A percentile compares a stretch with the other conserved stretches of the same genome.
Evolutionary conservation across 2,113 vertebrate species (phyloP).

Genomic region (Nothocercus julius): DNA sequence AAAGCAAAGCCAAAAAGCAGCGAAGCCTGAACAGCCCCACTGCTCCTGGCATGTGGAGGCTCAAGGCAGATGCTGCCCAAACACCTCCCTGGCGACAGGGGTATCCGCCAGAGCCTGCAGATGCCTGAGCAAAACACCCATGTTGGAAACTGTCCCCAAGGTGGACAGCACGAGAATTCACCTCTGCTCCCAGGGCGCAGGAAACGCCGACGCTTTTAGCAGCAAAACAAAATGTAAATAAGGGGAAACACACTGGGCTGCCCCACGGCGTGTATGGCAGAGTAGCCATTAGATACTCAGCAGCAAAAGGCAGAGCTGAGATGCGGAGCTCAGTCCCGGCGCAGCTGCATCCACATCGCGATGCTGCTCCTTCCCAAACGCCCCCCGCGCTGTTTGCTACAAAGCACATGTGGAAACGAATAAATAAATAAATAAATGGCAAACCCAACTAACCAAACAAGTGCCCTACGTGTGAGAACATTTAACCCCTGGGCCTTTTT

Average conservation of each 20-base stretch:
- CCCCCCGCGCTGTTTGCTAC: not conserved
- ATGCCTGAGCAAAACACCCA: not conserved
- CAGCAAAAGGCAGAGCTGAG: not conserved
- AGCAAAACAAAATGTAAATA: not conserved
- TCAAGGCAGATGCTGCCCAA: not conserved
- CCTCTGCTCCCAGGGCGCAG: not conserved
- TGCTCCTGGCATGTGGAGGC: not conserved
- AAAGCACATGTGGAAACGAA: not conserved
- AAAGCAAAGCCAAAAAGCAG: not conserved
- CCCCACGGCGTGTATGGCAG: not conserved
- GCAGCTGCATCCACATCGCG: not conserved
- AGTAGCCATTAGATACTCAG: not conserved
- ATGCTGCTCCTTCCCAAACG: not conserved
- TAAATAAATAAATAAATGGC: not conserved
- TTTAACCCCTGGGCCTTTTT: conserved; percentile 35
- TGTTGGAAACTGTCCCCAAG: not conserved
- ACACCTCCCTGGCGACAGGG: not conserved
- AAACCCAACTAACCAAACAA: not conserved
- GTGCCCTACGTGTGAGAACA: conserved; percentile 7
- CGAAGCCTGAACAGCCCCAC: not conserved
- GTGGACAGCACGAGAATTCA: not conserved
- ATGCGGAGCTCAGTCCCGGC: not conserved
- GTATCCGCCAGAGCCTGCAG: not conserved
- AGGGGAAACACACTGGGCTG: not conserved
- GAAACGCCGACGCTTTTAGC: not conserved